Conservation (phyloP, 2,888 invertebrate genomes). For the Antheraea assamensis region DNA sequence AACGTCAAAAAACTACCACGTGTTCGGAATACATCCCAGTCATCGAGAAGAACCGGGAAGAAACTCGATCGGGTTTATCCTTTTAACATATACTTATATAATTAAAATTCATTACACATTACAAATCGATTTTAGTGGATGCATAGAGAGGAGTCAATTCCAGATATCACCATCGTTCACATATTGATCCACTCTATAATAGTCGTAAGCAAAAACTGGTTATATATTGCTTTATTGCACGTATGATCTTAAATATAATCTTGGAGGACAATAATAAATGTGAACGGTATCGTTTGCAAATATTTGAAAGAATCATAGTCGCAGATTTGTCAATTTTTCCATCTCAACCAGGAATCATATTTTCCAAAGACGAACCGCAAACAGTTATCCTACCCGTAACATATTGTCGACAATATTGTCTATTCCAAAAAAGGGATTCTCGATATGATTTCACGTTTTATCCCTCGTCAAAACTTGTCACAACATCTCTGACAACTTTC, state of each 20-base stretch:
- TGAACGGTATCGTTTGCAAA: not conserved
- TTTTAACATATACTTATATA: too few species aligned
- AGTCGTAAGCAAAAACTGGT: too few species aligned
- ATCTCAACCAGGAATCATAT: not conserved
- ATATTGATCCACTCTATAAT: too few species aligned
- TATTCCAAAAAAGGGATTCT: slow-evolving; percentile 14
- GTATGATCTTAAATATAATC: not conserved
- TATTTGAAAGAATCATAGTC: not conserved
- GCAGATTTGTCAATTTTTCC: not conserved
- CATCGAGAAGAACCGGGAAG: too few species aligned
- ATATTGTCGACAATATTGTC: slow-evolving; percentile 11
- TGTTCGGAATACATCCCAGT: too few species aligned
- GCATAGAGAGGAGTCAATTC: too few species aligned
- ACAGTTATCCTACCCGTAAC: not conserved
- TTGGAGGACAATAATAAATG: not conserved
- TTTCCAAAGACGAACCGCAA: not conserved
- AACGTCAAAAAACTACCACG: too few species aligned
- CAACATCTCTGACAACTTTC: slow-evolving; percentile 2
- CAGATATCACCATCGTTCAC: too few species aligned
- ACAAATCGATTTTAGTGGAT: too few species aligned
- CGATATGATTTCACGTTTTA: not conserved
- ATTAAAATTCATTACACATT: too few species aligned
- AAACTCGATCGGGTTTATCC: too few species aligned
- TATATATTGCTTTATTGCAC: too few species aligned
- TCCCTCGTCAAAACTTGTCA: slow-evolving; percentile 13